These are phyloP conservation scores for Protobothrops mucrosquamatus DNA, from an alignment of 2,113 vertebrate species.

Conservation along the genomic window DNA sequence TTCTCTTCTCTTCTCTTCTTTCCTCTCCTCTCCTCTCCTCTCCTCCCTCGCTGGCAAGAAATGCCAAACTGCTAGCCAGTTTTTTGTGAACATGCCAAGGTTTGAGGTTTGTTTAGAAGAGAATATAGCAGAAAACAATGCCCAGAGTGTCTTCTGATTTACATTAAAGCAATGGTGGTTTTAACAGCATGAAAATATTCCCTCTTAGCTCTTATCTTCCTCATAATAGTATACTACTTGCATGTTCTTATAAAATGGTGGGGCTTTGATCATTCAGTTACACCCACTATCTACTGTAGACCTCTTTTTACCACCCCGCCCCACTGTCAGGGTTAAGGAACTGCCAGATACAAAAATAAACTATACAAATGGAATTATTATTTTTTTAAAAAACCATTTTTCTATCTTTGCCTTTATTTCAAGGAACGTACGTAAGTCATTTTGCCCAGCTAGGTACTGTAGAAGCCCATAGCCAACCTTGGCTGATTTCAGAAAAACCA, in stretches of 20 bases:
- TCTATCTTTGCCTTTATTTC: neutral
- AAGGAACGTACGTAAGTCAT: neutral
- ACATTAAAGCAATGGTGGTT: neutral
- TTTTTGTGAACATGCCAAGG: neutral
- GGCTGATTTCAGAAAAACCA: neutral
- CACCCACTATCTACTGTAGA: neutral
- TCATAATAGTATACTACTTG: neutral
- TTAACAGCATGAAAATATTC: neutral
- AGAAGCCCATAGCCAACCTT: neutral
- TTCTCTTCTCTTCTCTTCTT: rapidly evolving
- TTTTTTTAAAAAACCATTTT: neutral
- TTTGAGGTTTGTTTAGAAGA: neutral
- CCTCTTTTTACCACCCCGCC: neutral
- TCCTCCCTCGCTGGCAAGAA: neutral
- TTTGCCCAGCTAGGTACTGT: neutral
- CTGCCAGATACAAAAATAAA: neutral
- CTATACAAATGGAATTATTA: neutral
- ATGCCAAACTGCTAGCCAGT: neutral
- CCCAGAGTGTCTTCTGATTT: neutral
- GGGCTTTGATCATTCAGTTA: neutral
- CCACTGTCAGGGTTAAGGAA: neutral
- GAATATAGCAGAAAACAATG: neutral
- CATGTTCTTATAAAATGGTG: neutral
- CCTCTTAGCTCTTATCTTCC: neutral
- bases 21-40: too few species aligned